Percentiles rank a stretch among this genome's conserved stretches.
Conservation (phyloP, 2,888 invertebrate genomes). For the Lymantria monacha region DNA sequence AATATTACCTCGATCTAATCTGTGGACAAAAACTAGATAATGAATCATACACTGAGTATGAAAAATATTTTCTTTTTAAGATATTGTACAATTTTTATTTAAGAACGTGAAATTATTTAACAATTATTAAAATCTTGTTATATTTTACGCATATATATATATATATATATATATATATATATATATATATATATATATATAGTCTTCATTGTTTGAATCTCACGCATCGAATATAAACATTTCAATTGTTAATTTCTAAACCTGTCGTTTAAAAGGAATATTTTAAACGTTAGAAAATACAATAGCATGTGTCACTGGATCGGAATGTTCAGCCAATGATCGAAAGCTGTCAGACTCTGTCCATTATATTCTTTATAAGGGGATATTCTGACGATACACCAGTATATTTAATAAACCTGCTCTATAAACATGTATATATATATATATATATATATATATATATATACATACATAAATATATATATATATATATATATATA, state of each 20-base stretch:
- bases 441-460: constrained; percentile 13
- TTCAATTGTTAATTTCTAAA: constrained; percentile 55
- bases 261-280: constrained; percentile 45
- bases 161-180: neutral
- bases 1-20: no score
- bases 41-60: no score
- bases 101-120: no score
- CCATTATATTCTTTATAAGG: constrained; percentile 42
- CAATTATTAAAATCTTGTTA: neutral
- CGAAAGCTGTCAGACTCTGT: constrained; percentile 44
- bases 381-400: constrained; percentile 30
- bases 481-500: constrained; percentile 12
- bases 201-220: constrained; percentile 43
- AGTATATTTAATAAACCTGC: constrained; percentile 34
- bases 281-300: constrained; percentile 54
- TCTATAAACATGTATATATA: constrained; percentile 15
- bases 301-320: constrained; percentile 57
- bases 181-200: neutral
- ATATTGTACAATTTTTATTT: no score
- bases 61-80: no score
- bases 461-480: constrained; percentile 10
- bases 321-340: constrained; percentile 54
- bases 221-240: constrained; percentile 35
- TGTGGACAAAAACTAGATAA: no score
- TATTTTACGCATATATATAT: neutral